Conservation (phyloP, 92 coral and sea anemone genomes). For the Zoanthus gigantus region DNA sequence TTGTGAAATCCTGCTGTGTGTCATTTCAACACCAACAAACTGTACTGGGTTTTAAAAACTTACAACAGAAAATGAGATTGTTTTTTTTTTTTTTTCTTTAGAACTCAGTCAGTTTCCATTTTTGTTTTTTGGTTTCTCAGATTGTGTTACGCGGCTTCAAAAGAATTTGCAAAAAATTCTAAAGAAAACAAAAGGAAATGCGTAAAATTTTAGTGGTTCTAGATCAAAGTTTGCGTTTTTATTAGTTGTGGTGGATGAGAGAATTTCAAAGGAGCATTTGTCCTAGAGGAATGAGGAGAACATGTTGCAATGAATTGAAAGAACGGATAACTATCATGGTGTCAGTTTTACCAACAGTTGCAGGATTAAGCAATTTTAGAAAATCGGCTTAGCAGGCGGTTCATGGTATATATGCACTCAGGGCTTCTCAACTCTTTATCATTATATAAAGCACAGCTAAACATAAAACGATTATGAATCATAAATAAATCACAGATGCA, state of each 20-base stretch:
- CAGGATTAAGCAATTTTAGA: too few species aligned
- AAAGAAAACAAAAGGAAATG: not conserved
- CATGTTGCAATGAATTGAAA: not conserved
- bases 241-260: not conserved
- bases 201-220: not conserved
- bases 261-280: not conserved
- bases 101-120: not conserved
- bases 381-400: too few species aligned
- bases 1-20: not conserved
- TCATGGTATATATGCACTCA: too few species aligned
- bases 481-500: too few species aligned
- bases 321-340: too few species aligned
- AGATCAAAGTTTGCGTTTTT: too few species aligned
- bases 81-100: not conserved
- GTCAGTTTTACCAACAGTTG: too few species aligned
- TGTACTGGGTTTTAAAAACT: not conserved
- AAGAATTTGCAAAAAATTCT: not conserved
- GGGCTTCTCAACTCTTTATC: too few species aligned
- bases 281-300: not conserved
- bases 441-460: too few species aligned
- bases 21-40: not conserved
- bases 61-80: not conserved
- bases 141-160: not conserved
- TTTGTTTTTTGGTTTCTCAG: not conserved
- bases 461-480: too few species aligned